A percentile compares a stretch with the other conserved stretches of the same genome.
phyloP scores from a whole-genome alignment of 2,797 vertebrate genomes.

The Anolis apletophallus region DNA sequence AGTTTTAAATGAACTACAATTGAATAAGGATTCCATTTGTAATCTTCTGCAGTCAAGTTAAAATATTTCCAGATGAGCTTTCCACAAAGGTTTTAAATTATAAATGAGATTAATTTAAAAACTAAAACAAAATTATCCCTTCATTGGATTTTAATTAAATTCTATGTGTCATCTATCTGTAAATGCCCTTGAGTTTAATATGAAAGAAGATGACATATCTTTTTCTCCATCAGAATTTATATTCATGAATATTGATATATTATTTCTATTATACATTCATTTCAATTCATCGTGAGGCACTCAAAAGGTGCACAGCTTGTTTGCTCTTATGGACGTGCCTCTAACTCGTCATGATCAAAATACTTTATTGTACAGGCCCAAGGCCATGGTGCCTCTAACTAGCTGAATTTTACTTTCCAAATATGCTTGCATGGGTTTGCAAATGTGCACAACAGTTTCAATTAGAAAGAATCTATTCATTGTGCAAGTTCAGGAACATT shows the following conservation, averaged over 20 bases:
- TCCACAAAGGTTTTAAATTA: not conserved
- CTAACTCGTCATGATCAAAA: no score
- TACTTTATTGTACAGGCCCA: no score
- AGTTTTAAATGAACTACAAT: not conserved
- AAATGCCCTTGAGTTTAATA: not conserved
- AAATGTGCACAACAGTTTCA: not conserved
- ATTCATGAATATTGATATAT: not conserved
- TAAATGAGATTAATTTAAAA: not conserved
- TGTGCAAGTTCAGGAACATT: not conserved
- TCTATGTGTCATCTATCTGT: not conserved
- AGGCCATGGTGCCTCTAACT: not conserved
- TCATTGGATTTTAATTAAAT: not conserved
- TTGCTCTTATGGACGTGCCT: not conserved
- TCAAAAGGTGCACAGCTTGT: not conserved
- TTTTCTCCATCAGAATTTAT: not conserved
- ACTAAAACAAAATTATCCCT: not conserved
- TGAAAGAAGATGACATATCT: not conserved
- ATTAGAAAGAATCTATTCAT: not conserved
- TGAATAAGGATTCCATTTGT: not conserved
- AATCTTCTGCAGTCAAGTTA: not conserved
- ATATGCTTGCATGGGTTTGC: not conserved
- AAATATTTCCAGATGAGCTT: not conserved
- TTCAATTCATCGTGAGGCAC: not conserved
- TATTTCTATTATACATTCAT: not conserved
- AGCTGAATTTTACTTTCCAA: not conserved